A percentile compares a stretch with the other conserved stretches of the same genome.
These are phyloP conservation scores for Apus apus DNA, from an alignment of 2,113 vertebrate genomes.

Conservation along the genomic window DNA sequence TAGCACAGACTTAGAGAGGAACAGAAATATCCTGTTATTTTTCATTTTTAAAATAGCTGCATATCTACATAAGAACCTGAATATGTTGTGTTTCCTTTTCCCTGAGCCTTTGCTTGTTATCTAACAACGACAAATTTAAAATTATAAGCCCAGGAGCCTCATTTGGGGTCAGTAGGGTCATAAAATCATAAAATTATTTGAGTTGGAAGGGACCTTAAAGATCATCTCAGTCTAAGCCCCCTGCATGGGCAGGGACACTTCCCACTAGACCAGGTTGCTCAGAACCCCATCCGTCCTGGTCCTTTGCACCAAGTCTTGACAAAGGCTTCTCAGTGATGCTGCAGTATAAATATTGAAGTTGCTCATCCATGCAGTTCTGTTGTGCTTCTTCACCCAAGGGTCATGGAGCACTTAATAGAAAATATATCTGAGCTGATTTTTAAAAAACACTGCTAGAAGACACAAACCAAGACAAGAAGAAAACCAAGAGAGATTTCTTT, in stretches of 20 bases:
- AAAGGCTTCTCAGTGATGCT: not conserved
- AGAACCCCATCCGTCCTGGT: too few relatives aligned
- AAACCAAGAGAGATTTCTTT: not conserved
- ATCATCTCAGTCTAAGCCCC: too few relatives aligned
- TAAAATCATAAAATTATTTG: too few relatives aligned
- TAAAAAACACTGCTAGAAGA: not conserved
- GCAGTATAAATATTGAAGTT: not conserved
- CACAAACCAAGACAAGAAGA: not conserved
- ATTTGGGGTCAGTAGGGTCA: not conserved
- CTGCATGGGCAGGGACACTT: too few relatives aligned
- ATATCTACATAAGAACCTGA: not conserved
- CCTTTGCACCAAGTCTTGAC: not conserved
- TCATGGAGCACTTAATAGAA: not conserved
- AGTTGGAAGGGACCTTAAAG: too few relatives aligned
- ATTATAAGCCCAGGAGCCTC: not conserved
- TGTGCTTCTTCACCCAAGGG: not conserved
- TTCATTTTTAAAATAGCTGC: not conserved
- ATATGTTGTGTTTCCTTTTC: not conserved
- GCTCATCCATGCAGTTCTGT: not conserved
- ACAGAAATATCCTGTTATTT: not conserved
- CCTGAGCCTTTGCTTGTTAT: not conserved
- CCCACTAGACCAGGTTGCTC: too few relatives aligned
- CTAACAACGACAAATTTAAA: not conserved
- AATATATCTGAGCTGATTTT: not conserved
- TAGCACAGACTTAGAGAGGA: not conserved